These are phyloP conservation scores for Dolichopus griseipennis DNA, from an alignment of 2,888 invertebrate genomes.

Conservation along the genomic window DNA sequence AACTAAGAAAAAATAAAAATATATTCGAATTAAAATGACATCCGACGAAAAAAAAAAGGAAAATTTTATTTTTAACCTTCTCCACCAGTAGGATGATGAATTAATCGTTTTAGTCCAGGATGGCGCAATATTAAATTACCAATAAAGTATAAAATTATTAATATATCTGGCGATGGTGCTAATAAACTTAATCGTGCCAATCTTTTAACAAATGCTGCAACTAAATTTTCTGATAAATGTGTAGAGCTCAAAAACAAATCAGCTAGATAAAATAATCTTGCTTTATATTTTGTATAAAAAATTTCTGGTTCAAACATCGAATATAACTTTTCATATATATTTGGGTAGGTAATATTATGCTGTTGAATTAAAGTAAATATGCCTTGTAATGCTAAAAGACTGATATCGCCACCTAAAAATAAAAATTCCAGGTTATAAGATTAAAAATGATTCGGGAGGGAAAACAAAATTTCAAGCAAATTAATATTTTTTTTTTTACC, in stretches of 20 bases:
- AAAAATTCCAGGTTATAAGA: conserved; percentile 16
- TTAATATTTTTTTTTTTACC: conserved; percentile 44
- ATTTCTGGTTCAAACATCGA: conserved; percentile 86
- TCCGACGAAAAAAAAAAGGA: neutral
- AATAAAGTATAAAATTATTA: conserved; percentile 70
- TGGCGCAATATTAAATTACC: conserved; percentile 79
- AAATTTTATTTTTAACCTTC: conserved; percentile 29
- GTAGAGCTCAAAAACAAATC: conserved; percentile 89
- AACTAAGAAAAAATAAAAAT: conserved; percentile 24
- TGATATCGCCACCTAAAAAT: conserved; percentile 68
- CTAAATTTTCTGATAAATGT: conserved; percentile 81
- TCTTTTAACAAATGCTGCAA: conserved; percentile 89
- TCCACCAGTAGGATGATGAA: conserved; percentile 47
- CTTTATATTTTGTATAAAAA: conserved; percentile 82
- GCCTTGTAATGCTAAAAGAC: conserved; percentile 84
- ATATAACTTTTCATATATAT: conserved; percentile 91
- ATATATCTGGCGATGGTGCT: conserved; percentile 71
- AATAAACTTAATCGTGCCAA: conserved; percentile 72
- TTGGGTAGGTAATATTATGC: conserved; percentile 91
- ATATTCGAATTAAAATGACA: neutral
- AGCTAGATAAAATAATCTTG: conserved; percentile 76
- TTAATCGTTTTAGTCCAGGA: conserved; percentile 64
- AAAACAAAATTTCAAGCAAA: conserved; percentile 7
- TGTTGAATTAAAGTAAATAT: conserved; percentile 81
- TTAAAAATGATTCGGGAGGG: conserved; percentile 8